A percentile compares a stretch with the other conserved stretches of the same genome.
Evolutionary conservation across 2,113 vertebrate genomes (phyloP).

Genomic region (Elachura formosa): DNA sequence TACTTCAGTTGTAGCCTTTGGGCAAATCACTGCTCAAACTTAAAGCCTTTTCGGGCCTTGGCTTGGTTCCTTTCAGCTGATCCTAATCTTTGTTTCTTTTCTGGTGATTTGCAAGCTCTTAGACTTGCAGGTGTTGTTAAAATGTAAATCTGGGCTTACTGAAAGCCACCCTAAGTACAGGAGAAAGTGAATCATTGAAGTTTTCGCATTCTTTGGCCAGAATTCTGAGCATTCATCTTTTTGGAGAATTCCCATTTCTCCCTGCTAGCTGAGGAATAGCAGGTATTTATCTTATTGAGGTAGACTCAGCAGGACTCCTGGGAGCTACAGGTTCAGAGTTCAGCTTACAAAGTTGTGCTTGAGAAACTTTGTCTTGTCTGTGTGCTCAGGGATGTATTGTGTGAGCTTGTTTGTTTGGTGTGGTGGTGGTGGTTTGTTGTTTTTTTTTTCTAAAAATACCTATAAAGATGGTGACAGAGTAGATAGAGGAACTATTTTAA

Average conservation of each 20-base stretch:
- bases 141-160: neutral
- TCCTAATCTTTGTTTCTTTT: neutral
- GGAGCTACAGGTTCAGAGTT: neutral
- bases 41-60: neutral
- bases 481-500: neutral
- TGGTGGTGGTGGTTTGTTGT: neutral
- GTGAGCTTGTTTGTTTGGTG: neutral
- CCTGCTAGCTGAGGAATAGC: neutral
- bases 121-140: neutral
- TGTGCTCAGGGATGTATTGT: neutral
- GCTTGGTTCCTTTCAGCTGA: neutral
- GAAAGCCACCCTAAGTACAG: neutral
- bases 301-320: neutral
- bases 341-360: neutral
- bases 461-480: neutral
- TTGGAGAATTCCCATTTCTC: neutral
- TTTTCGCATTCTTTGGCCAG: neutral
- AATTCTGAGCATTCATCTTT: neutral
- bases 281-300: neutral
- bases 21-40: neutral
- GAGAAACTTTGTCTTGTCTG: neutral
- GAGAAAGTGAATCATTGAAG: neutral
- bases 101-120: neutral
- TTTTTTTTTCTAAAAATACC: neutral
- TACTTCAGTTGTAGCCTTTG: neutral